These are phyloP conservation scores for Lasioglossum albipes DNA, from an alignment of 1,140 invertebrate species.

Conservation along the genomic window DNA sequence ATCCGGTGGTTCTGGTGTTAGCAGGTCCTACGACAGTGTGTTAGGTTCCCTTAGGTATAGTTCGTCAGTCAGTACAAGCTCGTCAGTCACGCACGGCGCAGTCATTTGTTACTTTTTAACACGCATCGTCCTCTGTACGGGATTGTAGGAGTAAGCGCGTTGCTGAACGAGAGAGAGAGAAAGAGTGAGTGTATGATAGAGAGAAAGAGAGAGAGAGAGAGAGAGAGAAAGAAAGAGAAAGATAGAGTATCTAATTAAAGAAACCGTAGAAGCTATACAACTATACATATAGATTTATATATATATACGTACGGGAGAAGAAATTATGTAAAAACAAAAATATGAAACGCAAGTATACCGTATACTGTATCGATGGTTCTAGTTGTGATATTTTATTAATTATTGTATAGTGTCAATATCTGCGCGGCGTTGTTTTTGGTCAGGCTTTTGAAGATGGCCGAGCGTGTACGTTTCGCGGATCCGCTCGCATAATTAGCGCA, in stretches of 20 bases:
- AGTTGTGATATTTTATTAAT: constrained; percentile 80
- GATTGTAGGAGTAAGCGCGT: constrained; percentile 6
- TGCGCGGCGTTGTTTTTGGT: constrained; percentile 32
- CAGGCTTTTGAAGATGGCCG: constrained; percentile 38
- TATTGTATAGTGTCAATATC: constrained; percentile 63
- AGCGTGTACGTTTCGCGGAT: constrained; percentile 9
- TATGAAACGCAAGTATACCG: constrained; percentile 52
- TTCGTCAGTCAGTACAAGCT: constrained; percentile 59
- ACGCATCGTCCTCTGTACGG: constrained; percentile 21
- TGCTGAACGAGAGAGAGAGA: neutral
- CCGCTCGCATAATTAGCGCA: too few species aligned
- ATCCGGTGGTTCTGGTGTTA: constrained; percentile 3
- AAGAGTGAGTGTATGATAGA: too few species aligned
- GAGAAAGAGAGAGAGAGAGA: too few species aligned
- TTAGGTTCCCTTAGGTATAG: neutral
- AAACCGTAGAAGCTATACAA: constrained; percentile 29
- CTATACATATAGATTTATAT: neutral
- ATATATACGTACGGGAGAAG: constrained; percentile 31
- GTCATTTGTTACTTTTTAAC: constrained; percentile 39
- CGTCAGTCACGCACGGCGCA: constrained; percentile 40
- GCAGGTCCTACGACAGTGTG: neutral
- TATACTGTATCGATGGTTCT: constrained; percentile 77
- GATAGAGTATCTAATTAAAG: constrained; percentile 15
- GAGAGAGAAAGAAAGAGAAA: neutral
- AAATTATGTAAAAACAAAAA: constrained; percentile 38